Evolutionary conservation across 2,888 invertebrate species (phyloP).

Genomic region (Epirrhoe tristata): DNA sequence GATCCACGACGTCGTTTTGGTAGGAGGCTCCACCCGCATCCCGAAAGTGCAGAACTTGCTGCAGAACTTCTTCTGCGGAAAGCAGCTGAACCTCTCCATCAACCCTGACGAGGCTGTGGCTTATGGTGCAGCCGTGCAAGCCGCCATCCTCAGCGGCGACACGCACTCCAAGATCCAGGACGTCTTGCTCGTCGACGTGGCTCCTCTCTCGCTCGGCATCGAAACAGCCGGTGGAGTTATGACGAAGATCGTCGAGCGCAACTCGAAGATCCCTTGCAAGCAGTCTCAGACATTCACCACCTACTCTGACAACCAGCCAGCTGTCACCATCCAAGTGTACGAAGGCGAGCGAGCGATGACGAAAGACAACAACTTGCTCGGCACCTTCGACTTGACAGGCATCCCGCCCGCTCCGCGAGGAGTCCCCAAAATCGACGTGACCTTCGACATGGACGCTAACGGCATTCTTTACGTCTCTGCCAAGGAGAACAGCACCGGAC

Average conservation of each 20-base stretch:
- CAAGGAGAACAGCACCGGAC: slow-evolving; percentile 87
- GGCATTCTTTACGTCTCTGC: slow-evolving; percentile 94
- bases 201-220: slow-evolving; percentile 89
- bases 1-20: slow-evolving; percentile 92
- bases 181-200: slow-evolving; percentile 85
- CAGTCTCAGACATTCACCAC: slow-evolving; percentile 91
- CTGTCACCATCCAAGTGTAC: slow-evolving; percentile 90
- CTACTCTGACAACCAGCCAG: slow-evolving; percentile 92
- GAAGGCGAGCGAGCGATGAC: slow-evolving; percentile 93
- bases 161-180: slow-evolving; percentile 91
- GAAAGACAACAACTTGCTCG: slow-evolving; percentile 90
- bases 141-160: slow-evolving; percentile 90
- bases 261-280: slow-evolving; percentile 89
- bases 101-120: slow-evolving; percentile 94
- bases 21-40: slow-evolving; percentile 93
- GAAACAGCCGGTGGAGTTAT: slow-evolving; percentile 94
- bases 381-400: slow-evolving; percentile 88
- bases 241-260: slow-evolving; percentile 91
- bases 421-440: slow-evolving; percentile 88
- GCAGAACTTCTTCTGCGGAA: slow-evolving; percentile 91
- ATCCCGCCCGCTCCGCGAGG: slow-evolving; percentile 90
- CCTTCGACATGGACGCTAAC: slow-evolving; percentile 91
- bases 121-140: slow-evolving; percentile 91
- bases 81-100: slow-evolving; percentile 89
- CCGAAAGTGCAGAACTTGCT: slow-evolving; percentile 91